Base-by-base conservation (phyloP, 2,113 vertebrate genomes). In the Dipodomys ordii region DNA sequence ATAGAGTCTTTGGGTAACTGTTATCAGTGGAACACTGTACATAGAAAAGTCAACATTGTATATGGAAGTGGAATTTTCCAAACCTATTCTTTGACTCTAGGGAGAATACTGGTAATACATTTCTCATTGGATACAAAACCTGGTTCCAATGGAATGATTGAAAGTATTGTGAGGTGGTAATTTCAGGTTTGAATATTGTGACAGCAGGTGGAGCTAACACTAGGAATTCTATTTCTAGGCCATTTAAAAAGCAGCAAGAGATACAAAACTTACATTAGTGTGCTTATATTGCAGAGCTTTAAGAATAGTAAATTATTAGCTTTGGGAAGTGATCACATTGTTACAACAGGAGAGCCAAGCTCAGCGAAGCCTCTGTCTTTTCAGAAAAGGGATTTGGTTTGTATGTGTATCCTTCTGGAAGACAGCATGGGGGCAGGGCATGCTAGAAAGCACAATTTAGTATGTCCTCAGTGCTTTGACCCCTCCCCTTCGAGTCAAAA, bases 131-230 rank as follows among this genome's bases (percentile, higher is more conserved):
- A 20, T 77, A 15, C 78, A 64, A 95, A 93, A 85, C 57, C 76
- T 30, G 39, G 49, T 73, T 65, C 65, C 80, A 90, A 4, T 39
- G 62, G 81, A 74, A 73, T 96, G 77, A 87, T 5, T 44, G 27
- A 4, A 73, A 73, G 57, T 80, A 91, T 64, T 27, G 0, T 88
- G 77, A 53, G 35, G 62, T 91, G 74, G 79, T 46, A 35, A 44
- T 96, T 97, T 91, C 60, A 53, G 88, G 72, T 90, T 87, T 92
- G 53, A 92, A 20, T 88, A 18, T 90, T 96, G 65, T 96, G 94
- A 96, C 97, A 97, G 98, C 97, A 98, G 97, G 95, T 97, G 97
- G 98, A 97, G 97, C 97, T 97, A 71, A 77, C 62, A n/a, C 96
- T 81, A 95, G 90, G 94, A 97, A 81, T 73, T 96, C 53, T 87